Evolutionary conservation across 1,140 invertebrate genomes (phyloP), one percentile per base, ranked within the genome.

Genomic region (Hyphantria cunea): DNA sequence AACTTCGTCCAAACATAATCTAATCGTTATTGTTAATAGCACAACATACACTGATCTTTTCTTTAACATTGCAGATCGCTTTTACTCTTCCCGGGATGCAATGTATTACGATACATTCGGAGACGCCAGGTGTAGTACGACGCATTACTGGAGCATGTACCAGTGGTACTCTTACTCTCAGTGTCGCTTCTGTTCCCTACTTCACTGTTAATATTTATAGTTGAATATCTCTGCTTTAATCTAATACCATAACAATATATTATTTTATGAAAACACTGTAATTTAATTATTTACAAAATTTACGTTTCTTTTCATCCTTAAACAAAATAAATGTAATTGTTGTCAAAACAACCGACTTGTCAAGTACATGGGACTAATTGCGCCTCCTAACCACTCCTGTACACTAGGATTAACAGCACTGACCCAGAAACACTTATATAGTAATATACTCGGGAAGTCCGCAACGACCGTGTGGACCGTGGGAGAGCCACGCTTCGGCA

Each of bases 141-240:
- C 53, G 72, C 0, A 53, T 70, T 0, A 25, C 65, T 0, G 72
- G 72, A 15, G 42, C 63, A 6, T 74, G 72, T 39, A 37, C 12
- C n/a, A 68, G 68, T 0, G 45, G 51, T 0, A 41, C 55, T 14
- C 62, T 74, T 31, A 74, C 72, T 0, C 65, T 74, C 8, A 70
- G 55, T 17, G 62, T 74, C 6, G 37, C 54, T 15, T 50, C 66
- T 0, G 47, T 58, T 8, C 37, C 37, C 32, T 55, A 66, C 15
- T 73, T 73, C 41, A 61, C 53, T 60, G 49, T 73, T 13, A 14
- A 44, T 48, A 58, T 72, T 39, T 68, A 64, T 42, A 60, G 37
- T 41, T 67, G 61, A 54, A 44, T 34, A 32, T 11, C 11, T 48
- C n/a, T n/a, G n/a, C n/a, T n/a, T n/a, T n/a, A n/a, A n/a, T n/a